Conservation (phyloP, 2,888 invertebrate genomes). For the Panzeria rudis region DNA sequence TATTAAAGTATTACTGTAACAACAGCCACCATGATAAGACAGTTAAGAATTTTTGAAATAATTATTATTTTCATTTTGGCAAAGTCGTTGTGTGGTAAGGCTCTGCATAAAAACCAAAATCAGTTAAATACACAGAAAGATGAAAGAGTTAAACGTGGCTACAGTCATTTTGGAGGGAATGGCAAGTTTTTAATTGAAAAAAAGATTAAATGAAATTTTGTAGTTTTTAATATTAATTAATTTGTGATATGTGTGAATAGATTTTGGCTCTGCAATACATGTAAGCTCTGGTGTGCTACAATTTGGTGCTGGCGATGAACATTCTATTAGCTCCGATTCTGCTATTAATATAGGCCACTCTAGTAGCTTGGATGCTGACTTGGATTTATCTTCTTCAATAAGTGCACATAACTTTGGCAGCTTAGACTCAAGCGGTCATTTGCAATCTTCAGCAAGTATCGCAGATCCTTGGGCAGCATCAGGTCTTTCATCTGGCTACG, state of each 20-base stretch:
- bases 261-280: constrained; percentile 75
- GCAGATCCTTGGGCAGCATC: constrained; percentile 61
- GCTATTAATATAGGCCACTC: background rate
- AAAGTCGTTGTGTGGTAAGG: constrained; percentile 12
- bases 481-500: constrained; percentile 55
- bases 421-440: constrained; percentile 6
- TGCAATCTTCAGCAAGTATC: constrained; percentile 10
- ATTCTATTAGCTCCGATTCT: constrained; percentile 37
- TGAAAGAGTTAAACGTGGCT: constrained; percentile 61
- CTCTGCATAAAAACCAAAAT: background rate
- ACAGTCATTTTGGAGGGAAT: constrained; percentile 67
- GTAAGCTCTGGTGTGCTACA: constrained; percentile 78
- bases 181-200: constrained; percentile 66
- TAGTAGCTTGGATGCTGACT: background rate
- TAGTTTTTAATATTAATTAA: background rate
- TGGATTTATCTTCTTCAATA: background rate
- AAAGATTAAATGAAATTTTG: background rate
- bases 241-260: constrained; percentile 60
- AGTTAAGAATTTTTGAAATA: constrained; percentile 29
- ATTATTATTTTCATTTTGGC: constrained; percentile 34
- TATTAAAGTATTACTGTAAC: constrained; percentile 21
- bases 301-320: constrained; percentile 62
- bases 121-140: background rate
- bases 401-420: background rate
- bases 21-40: background rate